Base-by-base conservation (phyloP, 2,888 invertebrate genomes). In the Tiliacea aurago region DNA sequence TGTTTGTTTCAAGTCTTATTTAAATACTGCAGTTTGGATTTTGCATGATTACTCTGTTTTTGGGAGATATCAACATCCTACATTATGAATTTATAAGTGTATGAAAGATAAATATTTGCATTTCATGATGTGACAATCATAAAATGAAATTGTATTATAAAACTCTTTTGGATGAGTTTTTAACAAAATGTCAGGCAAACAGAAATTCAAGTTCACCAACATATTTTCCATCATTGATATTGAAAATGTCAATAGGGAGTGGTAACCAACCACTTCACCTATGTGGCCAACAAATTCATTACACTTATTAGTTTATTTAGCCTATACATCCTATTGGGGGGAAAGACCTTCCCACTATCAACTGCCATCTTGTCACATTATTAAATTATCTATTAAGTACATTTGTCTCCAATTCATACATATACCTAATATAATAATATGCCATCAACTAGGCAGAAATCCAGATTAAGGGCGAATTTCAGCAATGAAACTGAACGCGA, bases 121-220 rank as follows among this genome's bases (percentile, higher is more conserved):
- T 51, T 45, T 70, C 70, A 77, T 77, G n/a, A 37, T 51, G n/a
- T 51, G 49, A 9, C 20, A n/a, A 49, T n/a, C 49, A 49, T 49
- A 49, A 49, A 49, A 49, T 51, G 11, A 33, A n/a, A 18, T 70
- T 6, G n/a, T n/a, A 33, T 33, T 37, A 56, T 47, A 15, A 47
- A n/a, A 45, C 7, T 33, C 6, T 37, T 55, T 45, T 33, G 18
- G 10, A 56, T 66, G 3, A 9, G 9, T 20, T 49, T 49, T 3
- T 10, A n/a, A 20, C 10, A n/a, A n/a, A 49, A 10, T 49, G 49
- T 0, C 7, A 18, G 6, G 9, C 0, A 10, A 10, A 4, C 20
- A 49, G 20, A 10, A n/a, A 33, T 20, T 20, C 33, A 58, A 58
- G 58, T 20, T 58, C 33, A 33, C 7, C 33, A 33, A 58, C 58